These are phyloP conservation scores for Myiotriccus ornatus DNA, from an alignment of 2,797 vertebrate genomes.

Conservation along the genomic window DNA sequence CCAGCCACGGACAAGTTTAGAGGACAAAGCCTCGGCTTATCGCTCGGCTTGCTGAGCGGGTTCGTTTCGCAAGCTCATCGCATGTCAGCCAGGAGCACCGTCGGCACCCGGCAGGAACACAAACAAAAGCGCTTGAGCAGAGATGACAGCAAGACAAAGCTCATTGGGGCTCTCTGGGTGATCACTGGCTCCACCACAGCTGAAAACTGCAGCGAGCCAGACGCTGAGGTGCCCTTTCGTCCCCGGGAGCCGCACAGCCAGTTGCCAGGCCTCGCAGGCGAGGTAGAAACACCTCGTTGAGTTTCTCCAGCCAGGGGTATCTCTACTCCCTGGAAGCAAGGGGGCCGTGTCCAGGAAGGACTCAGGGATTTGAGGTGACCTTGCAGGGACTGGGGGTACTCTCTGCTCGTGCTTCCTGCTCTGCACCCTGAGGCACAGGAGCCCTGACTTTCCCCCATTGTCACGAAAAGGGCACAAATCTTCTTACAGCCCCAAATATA, in stretches of 20 bases:
- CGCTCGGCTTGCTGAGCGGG: neutral
- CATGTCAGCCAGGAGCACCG: neutral
- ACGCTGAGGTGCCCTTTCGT: fast-evolving
- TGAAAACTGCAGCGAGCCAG: neutral
- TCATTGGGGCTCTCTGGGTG: neutral
- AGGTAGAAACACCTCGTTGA: fast-evolving
- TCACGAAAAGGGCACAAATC: neutral
- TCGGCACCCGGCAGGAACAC: neutral
- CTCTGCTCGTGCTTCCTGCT: neutral
- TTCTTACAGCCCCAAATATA: neutral
- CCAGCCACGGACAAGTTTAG: neutral
- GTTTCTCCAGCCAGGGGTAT: fast-evolving
- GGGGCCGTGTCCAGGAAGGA: neutral
- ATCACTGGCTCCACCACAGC: neutral
- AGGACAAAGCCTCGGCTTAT: neutral
- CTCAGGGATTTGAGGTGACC: neutral
- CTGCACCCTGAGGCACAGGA: neutral
- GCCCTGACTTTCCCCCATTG: neutral
- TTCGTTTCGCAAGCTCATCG: neutral
- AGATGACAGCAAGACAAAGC: conserved; percentile 27
- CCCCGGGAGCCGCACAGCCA: neutral
- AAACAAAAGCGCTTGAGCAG: neutral
- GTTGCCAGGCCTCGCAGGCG: neutral
- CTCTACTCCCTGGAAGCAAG: fast-evolving
- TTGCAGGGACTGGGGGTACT: too few species aligned